A percentile compares a stretch with the other conserved stretches of the same genome.
Conservation (phyloP, 2,888 invertebrate genomes). For the Alviniconcha strummeri region DNA sequence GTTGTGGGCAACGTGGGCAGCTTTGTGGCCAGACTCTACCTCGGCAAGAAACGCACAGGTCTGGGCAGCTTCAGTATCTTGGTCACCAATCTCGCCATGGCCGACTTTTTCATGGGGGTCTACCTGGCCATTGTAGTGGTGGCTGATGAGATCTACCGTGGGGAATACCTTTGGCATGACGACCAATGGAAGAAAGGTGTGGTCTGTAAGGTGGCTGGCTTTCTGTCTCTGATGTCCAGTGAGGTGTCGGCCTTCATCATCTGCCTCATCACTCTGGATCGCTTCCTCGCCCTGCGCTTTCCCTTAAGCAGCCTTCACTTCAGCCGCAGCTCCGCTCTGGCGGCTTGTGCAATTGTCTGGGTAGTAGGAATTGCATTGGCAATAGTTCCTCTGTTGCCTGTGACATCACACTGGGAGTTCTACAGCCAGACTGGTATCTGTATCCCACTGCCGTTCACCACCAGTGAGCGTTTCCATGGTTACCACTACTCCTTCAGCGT, state of each 20-base stretch:
- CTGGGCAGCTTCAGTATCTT: background rate
- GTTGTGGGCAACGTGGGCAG: slow-evolving; percentile 8
- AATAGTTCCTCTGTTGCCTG: slow-evolving; percentile 36
- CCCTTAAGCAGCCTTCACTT: no score
- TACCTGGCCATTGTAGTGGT: slow-evolving; percentile 32
- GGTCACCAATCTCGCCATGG: slow-evolving; percentile 20
- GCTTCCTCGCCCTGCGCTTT: background rate
- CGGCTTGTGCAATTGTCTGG: background rate
- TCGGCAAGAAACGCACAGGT: background rate
- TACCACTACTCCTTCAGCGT: slow-evolving; percentile 46
- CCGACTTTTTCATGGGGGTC: slow-evolving; percentile 49
- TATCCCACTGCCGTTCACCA: slow-evolving; percentile 34
- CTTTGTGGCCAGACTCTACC: background rate
- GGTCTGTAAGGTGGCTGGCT: no score
- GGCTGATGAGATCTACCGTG: no score
- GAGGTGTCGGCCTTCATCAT: slow-evolving; percentile 70
- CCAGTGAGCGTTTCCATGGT: slow-evolving; percentile 61
- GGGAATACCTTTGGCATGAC: no score
- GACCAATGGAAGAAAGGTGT: no score
- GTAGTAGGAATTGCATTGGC: background rate
- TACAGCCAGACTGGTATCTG: slow-evolving; percentile 34
- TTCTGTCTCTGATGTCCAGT: background rate
- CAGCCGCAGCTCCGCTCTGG: no score
- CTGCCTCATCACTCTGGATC: slow-evolving; percentile 61
- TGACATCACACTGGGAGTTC: slow-evolving; percentile 14